Evolutionary conservation across 2,888 invertebrate genomes (phyloP), one percentile per base, ranked within the genome.

Genomic region (Lottia scabra): DNA sequence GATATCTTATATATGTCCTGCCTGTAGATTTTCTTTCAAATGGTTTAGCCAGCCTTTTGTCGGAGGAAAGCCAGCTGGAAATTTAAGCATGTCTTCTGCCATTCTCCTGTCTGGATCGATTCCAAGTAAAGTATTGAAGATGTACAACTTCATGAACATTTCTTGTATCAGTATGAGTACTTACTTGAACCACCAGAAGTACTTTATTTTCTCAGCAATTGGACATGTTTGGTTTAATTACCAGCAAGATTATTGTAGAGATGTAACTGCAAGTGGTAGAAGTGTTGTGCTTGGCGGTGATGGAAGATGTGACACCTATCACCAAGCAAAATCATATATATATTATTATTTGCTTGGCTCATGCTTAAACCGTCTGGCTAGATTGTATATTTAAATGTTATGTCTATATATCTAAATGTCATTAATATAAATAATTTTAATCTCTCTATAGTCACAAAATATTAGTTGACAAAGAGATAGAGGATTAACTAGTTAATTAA

Each of bases 21-120:
- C 19, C 4, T 30, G 30, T 30, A 30, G 62, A 63, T 26, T n/a
- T 27, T 4, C 13, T 43, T 19, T 23, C n/a, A 30, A 13, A 27
- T 71, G 71, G 71, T 46, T 27, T 19, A 71, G 71, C 23, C 67
- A 71, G 63, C 67, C 67, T 16, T 38, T 44, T 16, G 30, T 67
- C n/a, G 63, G 63, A 13, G 27, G 38, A 8, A 67, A 38, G 16
- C 67, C 67, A 2, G 71, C 71, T 8, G 67, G 71, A 15, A 68
- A 68, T 43, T 13, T 68, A 1, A 0, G 27, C 13, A 19, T 68
- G 15, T 68, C 69, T 26, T 38, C 56, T 13, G 43, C 63, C 3
- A 63, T 68, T 19, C 63, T 68, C 12, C 30, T 63, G 13, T 45
- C 63, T 13, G 62, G 69, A 8, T 67, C 67, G 19, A 44, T 48